These are phyloP conservation scores for Acridotheres tristis DNA, from an alignment of 2,797 vertebrate genomes.

Conservation along the genomic window DNA sequence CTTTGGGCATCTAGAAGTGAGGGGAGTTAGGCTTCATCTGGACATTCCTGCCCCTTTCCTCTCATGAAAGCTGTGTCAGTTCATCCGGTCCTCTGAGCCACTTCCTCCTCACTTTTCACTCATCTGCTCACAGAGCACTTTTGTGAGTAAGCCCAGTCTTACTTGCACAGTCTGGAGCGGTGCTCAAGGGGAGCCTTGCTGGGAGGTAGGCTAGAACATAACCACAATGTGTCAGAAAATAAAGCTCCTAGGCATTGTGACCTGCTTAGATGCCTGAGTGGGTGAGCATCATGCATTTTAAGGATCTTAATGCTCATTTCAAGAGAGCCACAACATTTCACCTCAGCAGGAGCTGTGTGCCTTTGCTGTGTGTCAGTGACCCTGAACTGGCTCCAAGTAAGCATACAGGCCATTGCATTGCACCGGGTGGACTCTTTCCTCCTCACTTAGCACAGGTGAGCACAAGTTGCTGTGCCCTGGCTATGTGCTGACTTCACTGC, in stretches of 20 bases:
- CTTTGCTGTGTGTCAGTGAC: not conserved
- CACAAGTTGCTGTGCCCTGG: not conserved
- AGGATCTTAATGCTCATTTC: not conserved
- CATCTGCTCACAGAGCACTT: not conserved
- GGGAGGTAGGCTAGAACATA: not conserved
- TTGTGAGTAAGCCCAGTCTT: not conserved
- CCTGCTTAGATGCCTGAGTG: not conserved
- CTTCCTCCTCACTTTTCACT: slow-evolving; percentile 23
- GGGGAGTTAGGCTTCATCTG: not conserved
- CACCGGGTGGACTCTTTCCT: not conserved
- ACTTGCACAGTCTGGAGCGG: not conserved
- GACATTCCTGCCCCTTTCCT: not conserved
- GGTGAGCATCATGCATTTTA: not conserved
- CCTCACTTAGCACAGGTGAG: not conserved
- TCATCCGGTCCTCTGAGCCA: slow-evolving; percentile 22
- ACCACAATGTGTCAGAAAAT: rapidly evolving
- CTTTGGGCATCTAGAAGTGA: not conserved
- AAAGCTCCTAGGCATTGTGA: not conserved
- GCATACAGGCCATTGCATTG: rapidly evolving
- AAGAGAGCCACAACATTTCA: not conserved
- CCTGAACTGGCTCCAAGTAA: not conserved
- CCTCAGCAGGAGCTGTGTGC: not conserved
- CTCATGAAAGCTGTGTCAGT: not conserved
- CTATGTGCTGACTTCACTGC: not conserved
- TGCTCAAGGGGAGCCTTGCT: not conserved